These are phyloP conservation scores for Chlorops oryzae DNA, from an alignment of 1,140 invertebrate species.

Conservation along the genomic window DNA sequence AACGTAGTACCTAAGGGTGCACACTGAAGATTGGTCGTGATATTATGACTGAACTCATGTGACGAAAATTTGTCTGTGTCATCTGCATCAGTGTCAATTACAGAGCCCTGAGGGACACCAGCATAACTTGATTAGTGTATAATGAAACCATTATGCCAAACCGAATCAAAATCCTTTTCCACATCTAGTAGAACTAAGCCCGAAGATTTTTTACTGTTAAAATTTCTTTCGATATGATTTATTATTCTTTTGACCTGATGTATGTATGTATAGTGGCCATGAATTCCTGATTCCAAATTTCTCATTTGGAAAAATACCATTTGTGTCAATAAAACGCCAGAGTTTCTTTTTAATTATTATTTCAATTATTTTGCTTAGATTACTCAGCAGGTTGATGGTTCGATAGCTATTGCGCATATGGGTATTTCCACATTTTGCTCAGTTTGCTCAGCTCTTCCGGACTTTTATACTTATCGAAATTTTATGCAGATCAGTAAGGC, in stretches of 20 bases:
- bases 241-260: slow-evolving; percentile 37
- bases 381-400: slow-evolving; percentile 40
- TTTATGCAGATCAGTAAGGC: too few species aligned
- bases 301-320: slow-evolving; percentile 25
- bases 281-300: slow-evolving; percentile 46
- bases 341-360: slow-evolving; percentile 25
- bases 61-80: slow-evolving; percentile 22
- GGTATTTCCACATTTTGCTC: too few species aligned
- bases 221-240: slow-evolving; percentile 26
- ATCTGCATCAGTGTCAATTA: slow-evolving; percentile 33
- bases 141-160: slow-evolving; percentile 36
- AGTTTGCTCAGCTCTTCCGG: too few species aligned
- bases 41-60: too few species aligned
- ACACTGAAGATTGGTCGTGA: too few species aligned
- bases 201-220: slow-evolving; percentile 25
- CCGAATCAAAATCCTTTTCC: slow-evolving; percentile 36
- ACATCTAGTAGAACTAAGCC: slow-evolving; percentile 32
- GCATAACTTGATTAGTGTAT: slow-evolving; percentile 24
- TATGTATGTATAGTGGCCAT: slow-evolving; percentile 35
- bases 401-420: slow-evolving; percentile 24
- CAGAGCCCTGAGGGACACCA: slow-evolving; percentile 36
- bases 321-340: slow-evolving; percentile 14
- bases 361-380: slow-evolving; percentile 37
- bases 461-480: too few species aligned
- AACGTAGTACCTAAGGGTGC: too few species aligned